These are phyloP conservation scores for Sweltsa coloradensis DNA, from an alignment of 1,140 invertebrate genomes.

Conservation along the genomic window DNA sequence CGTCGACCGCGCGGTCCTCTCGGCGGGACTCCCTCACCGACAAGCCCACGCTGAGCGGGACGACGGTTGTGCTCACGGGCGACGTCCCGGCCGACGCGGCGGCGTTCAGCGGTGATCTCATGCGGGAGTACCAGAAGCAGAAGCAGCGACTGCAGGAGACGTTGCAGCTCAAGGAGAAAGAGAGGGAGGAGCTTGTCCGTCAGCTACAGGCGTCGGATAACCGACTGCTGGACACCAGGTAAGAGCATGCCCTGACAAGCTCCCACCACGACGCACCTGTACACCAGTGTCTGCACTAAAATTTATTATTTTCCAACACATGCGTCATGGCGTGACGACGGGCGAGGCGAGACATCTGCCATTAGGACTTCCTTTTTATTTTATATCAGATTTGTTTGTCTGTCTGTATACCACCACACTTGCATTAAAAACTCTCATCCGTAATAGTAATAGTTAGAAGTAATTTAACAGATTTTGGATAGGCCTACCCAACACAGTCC, in stretches of 20 bases:
- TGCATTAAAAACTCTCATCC: too few species aligned
- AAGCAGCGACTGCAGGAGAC: conserved; percentile 53
- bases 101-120: conserved; percentile 38
- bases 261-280: background rate
- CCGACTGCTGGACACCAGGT: conserved; percentile 34
- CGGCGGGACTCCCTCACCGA: conserved; percentile 45
- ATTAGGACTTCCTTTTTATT: too few species aligned
- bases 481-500: too few species aligned
- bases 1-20: conserved; percentile 29
- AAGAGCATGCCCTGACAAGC: conserved; percentile 18
- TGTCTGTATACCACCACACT: too few species aligned
- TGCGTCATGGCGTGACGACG: background rate
- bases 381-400: too few species aligned
- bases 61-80: background rate
- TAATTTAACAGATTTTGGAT: too few species aligned
- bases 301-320: background rate
- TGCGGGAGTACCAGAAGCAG: conserved; percentile 60
- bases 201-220: conserved; percentile 35
- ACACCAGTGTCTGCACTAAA: background rate
- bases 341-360: background rate
- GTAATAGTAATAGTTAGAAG: too few species aligned
- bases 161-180: conserved; percentile 43
- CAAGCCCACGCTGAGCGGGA: too few species aligned
- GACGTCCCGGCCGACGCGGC: too few species aligned
- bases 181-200: conserved; percentile 38